Conservation (phyloP, 2,113 vertebrate genomes). For the Sinocyclocheilus maitianheensis region DNA sequence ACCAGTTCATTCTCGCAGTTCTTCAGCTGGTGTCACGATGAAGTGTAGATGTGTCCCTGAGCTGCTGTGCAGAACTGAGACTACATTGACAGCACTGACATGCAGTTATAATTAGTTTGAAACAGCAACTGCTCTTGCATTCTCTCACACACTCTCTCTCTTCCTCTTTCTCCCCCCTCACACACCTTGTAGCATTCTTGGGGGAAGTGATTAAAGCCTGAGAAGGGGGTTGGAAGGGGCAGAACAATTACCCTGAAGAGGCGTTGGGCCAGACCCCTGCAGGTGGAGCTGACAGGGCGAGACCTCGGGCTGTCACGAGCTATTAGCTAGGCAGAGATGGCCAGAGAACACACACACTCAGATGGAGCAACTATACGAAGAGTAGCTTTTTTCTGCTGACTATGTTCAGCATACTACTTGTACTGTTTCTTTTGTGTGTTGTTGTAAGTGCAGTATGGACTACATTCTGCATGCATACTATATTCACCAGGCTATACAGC, state of each 20-base stretch:
- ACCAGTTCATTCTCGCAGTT: not conserved
- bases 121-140: slow-evolving; percentile 25
- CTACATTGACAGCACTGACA: slow-evolving; percentile 19
- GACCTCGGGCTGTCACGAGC: slow-evolving; percentile 49
- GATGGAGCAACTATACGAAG: not conserved
- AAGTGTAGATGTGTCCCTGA: slow-evolving; percentile 3
- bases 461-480: too few relatives aligned
- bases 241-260: slow-evolving; percentile 53
- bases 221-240: slow-evolving; percentile 34
- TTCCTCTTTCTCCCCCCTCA: not conserved
- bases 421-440: too few relatives aligned
- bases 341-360: slow-evolving; percentile 44
- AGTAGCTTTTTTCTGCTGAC: not conserved
- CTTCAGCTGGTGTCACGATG: slow-evolving; percentile 3
- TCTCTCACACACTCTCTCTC: slow-evolving; percentile 9
- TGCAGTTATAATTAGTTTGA: slow-evolving; percentile 52
- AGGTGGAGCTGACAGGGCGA: slow-evolving; percentile 49
- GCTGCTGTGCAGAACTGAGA: slow-evolving; percentile 13
- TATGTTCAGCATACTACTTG: too few relatives aligned
- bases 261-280: slow-evolving; percentile 41
- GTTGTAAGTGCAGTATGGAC: too few relatives aligned
- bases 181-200: slow-evolving; percentile 44
- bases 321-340: slow-evolving; percentile 43
- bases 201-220: slow-evolving; percentile 41
- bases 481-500: too few relatives aligned